A percentile compares a stretch with the other conserved stretches of the same genome.
Conservation (phyloP, 2,113 vertebrate genomes). For the Pygoscelis adeliae region DNA sequence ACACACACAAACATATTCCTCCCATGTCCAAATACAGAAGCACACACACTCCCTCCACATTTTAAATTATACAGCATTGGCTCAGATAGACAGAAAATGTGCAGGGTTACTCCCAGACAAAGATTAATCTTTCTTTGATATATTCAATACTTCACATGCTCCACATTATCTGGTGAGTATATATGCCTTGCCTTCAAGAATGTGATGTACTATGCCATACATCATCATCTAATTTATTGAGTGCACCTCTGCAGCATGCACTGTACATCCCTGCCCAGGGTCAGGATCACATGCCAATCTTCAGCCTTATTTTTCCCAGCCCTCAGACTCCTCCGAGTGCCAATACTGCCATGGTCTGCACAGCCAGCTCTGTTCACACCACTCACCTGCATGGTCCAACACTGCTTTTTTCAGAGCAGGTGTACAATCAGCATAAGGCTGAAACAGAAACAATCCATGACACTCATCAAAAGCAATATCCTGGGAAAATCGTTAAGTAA, state of each 20-base stretch:
- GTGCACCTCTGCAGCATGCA: neutral
- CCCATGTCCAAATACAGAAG: neutral
- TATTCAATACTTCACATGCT: constrained; percentile 62
- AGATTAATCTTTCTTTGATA: constrained; percentile 65
- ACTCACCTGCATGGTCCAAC: neutral
- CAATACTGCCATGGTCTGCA: accelerated
- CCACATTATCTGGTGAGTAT: constrained; percentile 63
- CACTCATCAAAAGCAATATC: neutral
- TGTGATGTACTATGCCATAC: constrained; percentile 58
- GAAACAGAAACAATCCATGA: neutral
- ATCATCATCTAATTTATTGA: constrained; percentile 61
- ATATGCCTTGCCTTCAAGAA: constrained; percentile 59
- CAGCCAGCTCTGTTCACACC: neutral
- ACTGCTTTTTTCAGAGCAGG: neutral
- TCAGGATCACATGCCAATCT: constrained; percentile 29
- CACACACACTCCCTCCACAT: neutral
- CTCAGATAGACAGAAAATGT: constrained; percentile 23
- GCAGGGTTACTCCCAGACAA: constrained; percentile 27
- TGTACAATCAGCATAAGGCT: neutral
- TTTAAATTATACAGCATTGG: constrained; percentile 31
- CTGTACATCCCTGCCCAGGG: constrained; percentile 28
- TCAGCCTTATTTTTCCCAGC: neutral
- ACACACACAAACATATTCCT: neutral
- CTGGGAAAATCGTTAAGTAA: neutral
- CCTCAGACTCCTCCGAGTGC: neutral